Percentiles rank a stretch among this genome's conserved stretches.
Conservation (phyloP, 1,140 invertebrate species). For the Spodoptera litura region DNA sequence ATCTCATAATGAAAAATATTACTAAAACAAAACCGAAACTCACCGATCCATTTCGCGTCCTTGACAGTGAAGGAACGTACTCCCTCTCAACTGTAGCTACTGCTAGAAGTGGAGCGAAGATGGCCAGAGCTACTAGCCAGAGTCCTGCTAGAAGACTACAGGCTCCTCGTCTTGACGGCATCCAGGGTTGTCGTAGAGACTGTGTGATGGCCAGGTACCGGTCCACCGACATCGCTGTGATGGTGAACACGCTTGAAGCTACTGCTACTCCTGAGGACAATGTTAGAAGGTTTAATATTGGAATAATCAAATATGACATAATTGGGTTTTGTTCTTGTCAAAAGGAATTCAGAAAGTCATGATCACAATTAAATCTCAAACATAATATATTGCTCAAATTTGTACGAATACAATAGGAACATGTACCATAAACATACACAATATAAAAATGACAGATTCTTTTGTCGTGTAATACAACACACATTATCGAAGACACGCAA, state of each 20-base stretch:
- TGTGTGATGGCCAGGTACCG: constrained; percentile 91
- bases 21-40: constrained; percentile 49
- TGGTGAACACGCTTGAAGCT: constrained; percentile 92
- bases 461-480: too few relatives aligned
- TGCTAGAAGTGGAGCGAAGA: constrained; percentile 89
- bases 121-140: constrained; percentile 88
- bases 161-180: constrained; percentile 89
- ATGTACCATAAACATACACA: too few relatives aligned
- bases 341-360: too few relatives aligned
- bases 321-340: too few relatives aligned
- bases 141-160: constrained; percentile 87
- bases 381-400: too few relatives aligned
- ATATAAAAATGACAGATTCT: too few relatives aligned
- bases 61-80: constrained; percentile 70
- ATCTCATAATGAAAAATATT: too few relatives aligned
- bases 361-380: too few relatives aligned
- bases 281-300: background rate
- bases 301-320: background rate
- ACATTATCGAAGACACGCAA: too few relatives aligned
- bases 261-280: constrained; percentile 89
- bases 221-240: constrained; percentile 92
- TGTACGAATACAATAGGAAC: too few relatives aligned
- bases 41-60: constrained; percentile 74
- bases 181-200: constrained; percentile 89
- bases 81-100: constrained; percentile 84